phyloP scores from a whole-genome alignment of 1,140 invertebrate species.

The Heliconius melpomene region DNA sequence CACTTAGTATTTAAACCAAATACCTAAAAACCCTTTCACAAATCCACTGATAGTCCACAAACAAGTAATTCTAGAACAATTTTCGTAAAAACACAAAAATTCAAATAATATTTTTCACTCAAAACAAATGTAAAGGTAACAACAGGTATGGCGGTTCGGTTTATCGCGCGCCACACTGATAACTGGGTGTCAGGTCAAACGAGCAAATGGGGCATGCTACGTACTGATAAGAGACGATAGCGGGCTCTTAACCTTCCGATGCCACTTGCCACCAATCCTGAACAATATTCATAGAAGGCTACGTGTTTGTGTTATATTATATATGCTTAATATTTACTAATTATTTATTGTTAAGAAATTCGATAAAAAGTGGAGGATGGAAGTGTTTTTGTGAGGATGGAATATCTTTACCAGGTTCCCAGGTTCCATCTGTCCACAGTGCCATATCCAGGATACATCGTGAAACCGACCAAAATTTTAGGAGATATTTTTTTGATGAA shows the following conservation, averaged over 20 bases:
- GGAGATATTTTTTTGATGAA: too few relatives aligned
- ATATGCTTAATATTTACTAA: background rate
- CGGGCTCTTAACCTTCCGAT: constrained; percentile 79
- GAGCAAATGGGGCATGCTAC: constrained; percentile 76
- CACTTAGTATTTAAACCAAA: background rate
- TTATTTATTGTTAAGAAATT: background rate
- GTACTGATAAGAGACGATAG: constrained; percentile 75
- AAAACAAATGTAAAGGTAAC: constrained; percentile 51
- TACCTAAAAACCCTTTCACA: background rate
- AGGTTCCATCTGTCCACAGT: too few relatives aligned
- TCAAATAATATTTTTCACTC: constrained; percentile 32
- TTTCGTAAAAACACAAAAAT: background rate
- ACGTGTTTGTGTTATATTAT: background rate
- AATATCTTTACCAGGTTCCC: too few relatives aligned
- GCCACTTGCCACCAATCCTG: constrained; percentile 51
- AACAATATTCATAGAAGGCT: constrained; percentile 34
- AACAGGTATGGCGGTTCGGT: constrained; percentile 67
- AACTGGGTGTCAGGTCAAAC: constrained; percentile 80
- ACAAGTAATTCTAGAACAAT: background rate
- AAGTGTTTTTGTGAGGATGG: too few relatives aligned
- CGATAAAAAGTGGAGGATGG: too few relatives aligned
- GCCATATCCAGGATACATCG: too few relatives aligned
- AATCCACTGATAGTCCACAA: background rate
- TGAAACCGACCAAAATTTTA: background rate
- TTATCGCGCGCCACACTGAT: constrained; percentile 75